These are phyloP conservation scores for Fulica atra DNA, from an alignment of 2,113 vertebrate species.

Conservation along the genomic window DNA sequence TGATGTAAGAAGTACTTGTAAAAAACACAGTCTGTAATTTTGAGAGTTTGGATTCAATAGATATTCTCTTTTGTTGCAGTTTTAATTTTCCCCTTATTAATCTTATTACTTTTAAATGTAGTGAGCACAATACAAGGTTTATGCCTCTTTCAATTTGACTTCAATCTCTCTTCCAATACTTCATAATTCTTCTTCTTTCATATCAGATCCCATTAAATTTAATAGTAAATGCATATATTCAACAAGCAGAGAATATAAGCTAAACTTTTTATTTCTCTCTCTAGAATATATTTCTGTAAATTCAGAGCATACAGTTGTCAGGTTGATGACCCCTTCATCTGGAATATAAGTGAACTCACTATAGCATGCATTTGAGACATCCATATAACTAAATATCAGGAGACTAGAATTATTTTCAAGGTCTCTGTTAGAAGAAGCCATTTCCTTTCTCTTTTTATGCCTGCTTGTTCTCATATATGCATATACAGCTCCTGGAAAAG, in stretches of 20 bases:
- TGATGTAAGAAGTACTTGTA: neutral
- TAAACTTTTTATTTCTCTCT: neutral
- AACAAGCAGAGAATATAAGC: neutral
- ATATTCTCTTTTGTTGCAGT: neutral
- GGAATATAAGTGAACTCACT: neutral
- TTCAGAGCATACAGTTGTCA: neutral
- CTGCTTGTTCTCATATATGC: neutral
- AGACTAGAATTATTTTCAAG: neutral
- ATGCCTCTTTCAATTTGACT: neutral
- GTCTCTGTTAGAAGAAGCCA: neutral
- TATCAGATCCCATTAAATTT: neutral
- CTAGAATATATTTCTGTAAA: neutral
- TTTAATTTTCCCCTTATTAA: neutral
- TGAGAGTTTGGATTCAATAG: neutral
- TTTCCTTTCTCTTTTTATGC: neutral
- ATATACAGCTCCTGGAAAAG: neutral
- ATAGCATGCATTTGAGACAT: neutral
- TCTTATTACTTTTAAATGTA: neutral
- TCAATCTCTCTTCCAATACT: neutral
- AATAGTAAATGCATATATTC: neutral
- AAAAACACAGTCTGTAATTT: neutral
- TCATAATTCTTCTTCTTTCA: neutral
- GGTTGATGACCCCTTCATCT: neutral
- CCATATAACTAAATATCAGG: neutral
- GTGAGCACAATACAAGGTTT: neutral